Conservation (phyloP, 1,140 invertebrate genomes). For the Dreissena rostriformis region DNA sequence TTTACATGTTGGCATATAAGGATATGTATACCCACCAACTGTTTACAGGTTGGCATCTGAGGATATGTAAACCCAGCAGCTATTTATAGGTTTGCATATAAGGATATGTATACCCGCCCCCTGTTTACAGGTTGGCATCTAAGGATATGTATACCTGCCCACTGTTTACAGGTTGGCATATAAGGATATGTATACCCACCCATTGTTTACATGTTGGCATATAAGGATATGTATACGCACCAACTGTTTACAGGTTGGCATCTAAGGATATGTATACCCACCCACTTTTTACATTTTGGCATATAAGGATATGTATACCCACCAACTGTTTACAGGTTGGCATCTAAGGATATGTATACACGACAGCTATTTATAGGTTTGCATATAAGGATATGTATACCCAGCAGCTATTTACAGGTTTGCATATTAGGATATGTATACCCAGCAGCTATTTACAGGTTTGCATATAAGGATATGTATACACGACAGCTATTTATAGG, state of each 20-base stretch:
- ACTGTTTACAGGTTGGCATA: constrained; percentile 48
- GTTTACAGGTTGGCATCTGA: constrained; percentile 43
- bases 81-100: constrained; percentile 48
- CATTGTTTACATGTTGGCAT: constrained; percentile 49
- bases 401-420: constrained; percentile 57
- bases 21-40: no score
- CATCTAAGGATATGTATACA: no score
- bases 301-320: no score
- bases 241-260: constrained; percentile 51
- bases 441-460: constrained; percentile 55
- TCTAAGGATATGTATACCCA: no score
- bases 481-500: constrained; percentile 56
- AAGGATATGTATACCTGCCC: no score
- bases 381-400: no score
- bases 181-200: no score
- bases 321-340: constrained; percentile 54
- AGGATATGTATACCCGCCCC: no score
- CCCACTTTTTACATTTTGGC: constrained; percentile 51
- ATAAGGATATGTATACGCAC: no score
- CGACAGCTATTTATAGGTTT: constrained; percentile 56
- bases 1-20: constrained; percentile 44
- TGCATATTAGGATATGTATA: no score
- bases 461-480: background rate
- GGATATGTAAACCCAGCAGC: no score
- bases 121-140: constrained; percentile 49